Evolutionary conservation across 2,888 invertebrate genomes (phyloP).

Genomic region (Ferrisia virgata): DNA sequence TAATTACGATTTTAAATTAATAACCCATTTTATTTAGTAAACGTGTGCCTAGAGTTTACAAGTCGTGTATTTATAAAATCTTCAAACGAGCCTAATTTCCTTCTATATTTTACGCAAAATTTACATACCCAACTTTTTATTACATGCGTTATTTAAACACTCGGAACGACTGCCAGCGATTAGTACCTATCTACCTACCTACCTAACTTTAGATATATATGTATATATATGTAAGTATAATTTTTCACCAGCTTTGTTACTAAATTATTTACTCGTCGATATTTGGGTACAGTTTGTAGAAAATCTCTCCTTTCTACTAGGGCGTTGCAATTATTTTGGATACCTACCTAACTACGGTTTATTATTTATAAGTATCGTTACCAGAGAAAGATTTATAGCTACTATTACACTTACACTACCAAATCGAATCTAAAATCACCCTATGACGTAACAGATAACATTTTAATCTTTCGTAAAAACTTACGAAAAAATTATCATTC

Average conservation of each 20-base stretch:
- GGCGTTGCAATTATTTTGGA: not conserved
- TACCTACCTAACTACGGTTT: not conserved
- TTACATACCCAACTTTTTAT: not conserved
- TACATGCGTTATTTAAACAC: constrained; percentile 2
- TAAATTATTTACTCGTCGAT: not conserved
- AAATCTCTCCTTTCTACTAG: not conserved
- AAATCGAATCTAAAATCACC: constrained; percentile 26
- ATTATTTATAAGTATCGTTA: not conserved
- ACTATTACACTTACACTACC: not conserved
- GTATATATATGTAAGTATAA: not conserved
- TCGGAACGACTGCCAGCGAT: not conserved
- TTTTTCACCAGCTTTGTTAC: not conserved
- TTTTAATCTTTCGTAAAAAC: constrained; percentile 28
- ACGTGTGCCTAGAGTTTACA: not conserved
- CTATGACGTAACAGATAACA: not conserved
- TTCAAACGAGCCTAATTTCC: not conserved
- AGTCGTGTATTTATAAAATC: not conserved
- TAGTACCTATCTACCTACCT: too few species aligned
- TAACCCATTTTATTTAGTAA: not conserved
- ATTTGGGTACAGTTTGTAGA: not conserved
- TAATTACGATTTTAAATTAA: not conserved
- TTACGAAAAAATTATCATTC: not conserved
- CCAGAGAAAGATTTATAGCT: not conserved
- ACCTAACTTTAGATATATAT: too few species aligned
- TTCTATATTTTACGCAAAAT: constrained; percentile 19